Base-by-base conservation (phyloP, 2,113 vertebrate genomes). In the Istiophorus platypterus region DNA sequence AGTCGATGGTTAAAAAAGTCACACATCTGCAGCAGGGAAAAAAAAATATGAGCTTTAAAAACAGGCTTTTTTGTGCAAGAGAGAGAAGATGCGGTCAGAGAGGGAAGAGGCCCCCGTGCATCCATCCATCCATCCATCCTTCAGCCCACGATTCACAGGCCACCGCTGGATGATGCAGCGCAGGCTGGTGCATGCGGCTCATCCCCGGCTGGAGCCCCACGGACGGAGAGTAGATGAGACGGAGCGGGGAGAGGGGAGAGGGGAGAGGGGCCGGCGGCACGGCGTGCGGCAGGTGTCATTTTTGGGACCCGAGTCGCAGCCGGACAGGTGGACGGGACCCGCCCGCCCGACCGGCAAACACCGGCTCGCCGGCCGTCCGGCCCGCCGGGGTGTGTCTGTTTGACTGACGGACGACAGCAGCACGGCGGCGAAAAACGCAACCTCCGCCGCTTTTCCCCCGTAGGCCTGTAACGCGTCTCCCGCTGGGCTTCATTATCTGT, bases 41-140 rank as follows among this genome's bases (percentile, higher is more conserved):
- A n/a, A n/a, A n/a, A 24, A 29, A 37, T 4, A 20, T 39, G 15
- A 24, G 42, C 10, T 42, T 59, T 20, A 49, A 62, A 31, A 0
- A 22, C 6, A 13, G 26, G n/a, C 3, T 24, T n/a, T 24, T 12
- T 11, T 22, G 29, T 26, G 20, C 0, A 27, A 14, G 7, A 47
- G 11, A 29, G 64, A 31, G 4, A 34, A 8, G 74, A 54, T 58
- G 78, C 78, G 39, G 83, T 24, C 1, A 72, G 42, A 59, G 42
- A 59, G 59, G 71, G 81, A 73, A 68, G 84, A 84, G 86, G 85
- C 49, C 87, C 88, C 78, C 61, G 1, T 15, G 66, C 69, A 54
- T 56, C 45, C 51, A 54, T n/a, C 13, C 62, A 58, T 24, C 39
- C 72, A 58, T 76, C 67, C 74, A 31, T 77, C 61, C 85, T 10